Conservation (phyloP, 2,888 invertebrate species). For the Panzeria rudis region DNA sequence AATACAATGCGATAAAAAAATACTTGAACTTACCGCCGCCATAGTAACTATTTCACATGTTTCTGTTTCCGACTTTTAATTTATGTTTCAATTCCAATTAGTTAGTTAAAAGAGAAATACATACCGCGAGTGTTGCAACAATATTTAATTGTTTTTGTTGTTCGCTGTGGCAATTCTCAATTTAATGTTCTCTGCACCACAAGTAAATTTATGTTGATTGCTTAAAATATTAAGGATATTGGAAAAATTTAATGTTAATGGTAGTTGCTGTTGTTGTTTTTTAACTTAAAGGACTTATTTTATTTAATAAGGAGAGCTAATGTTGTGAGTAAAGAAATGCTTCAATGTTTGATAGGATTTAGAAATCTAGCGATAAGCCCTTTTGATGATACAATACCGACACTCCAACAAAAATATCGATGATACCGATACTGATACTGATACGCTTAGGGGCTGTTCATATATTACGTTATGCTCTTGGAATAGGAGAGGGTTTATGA, state of each 20-base stretch:
- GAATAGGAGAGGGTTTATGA: too few relatives aligned
- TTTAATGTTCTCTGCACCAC: slow-evolving; percentile 28
- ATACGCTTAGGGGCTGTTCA: too few relatives aligned
- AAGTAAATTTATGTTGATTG: slow-evolving; percentile 33
- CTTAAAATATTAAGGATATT: slow-evolving; percentile 20
- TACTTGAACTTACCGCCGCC: background rate
- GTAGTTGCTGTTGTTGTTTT: background rate
- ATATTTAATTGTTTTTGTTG: slow-evolving; percentile 46
- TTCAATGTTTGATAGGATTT: too few relatives aligned
- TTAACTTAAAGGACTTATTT: background rate
- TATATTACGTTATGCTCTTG: too few relatives aligned
- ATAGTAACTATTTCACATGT: slow-evolving; percentile 64
- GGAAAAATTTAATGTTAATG: background rate
- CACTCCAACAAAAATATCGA: too few relatives aligned
- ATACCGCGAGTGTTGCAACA: slow-evolving; percentile 39
- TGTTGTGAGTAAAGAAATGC: background rate
- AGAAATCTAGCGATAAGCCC: too few relatives aligned
- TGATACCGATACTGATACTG: too few relatives aligned
- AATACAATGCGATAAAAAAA: slow-evolving; percentile 28
- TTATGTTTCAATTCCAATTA: slow-evolving; percentile 84
- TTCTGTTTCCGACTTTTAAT: slow-evolving; percentile 82
- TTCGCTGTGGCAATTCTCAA: slow-evolving; percentile 19
- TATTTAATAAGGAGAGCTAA: background rate
- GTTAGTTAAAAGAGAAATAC: slow-evolving; percentile 69
- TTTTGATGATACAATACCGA: too few relatives aligned